These are phyloP conservation scores for Archips crataeganus DNA, from an alignment of 2,888 invertebrate genomes.

Conservation along the genomic window DNA sequence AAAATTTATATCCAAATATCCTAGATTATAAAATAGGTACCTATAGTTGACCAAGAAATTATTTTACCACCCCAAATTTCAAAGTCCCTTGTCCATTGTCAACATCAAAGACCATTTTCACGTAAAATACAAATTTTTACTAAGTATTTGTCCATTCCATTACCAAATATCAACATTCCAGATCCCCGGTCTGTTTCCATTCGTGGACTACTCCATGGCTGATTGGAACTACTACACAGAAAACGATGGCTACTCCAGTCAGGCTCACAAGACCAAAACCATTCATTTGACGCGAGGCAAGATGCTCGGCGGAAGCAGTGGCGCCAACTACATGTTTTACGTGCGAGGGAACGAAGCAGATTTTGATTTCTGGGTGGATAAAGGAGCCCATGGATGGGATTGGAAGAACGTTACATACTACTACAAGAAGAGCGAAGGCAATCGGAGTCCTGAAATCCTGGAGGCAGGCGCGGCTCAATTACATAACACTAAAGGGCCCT, in stretches of 20 bases:
- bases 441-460: slow-evolving; percentile 24
- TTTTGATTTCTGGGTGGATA: slow-evolving; percentile 73
- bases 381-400: slow-evolving; percentile 84
- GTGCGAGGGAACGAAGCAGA: slow-evolving; percentile 86
- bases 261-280: slow-evolving; percentile 36
- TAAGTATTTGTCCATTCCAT: too few species aligned
- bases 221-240: slow-evolving; percentile 41
- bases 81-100: too few species aligned
- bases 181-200: slow-evolving; percentile 14
- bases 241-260: slow-evolving; percentile 35
- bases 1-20: too few species aligned
- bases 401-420: slow-evolving; percentile 74
- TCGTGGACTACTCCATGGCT: slow-evolving; percentile 23
- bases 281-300: slow-evolving; percentile 84
- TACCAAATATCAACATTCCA: too few species aligned
- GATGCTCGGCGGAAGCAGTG: slow-evolving; percentile 86
- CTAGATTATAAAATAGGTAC: too few species aligned
- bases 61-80: too few species aligned
- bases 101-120: too few species aligned
- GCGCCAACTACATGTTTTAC: slow-evolving; percentile 87
- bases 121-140: too few species aligned
- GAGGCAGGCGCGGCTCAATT: slow-evolving; percentile 11
- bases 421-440: slow-evolving; percentile 40
- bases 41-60: too few species aligned
- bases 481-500: slow-evolving; percentile 69